phyloP scores from a whole-genome alignment of 2,113 vertebrate genomes.

The Nymphicus hollandicus region DNA sequence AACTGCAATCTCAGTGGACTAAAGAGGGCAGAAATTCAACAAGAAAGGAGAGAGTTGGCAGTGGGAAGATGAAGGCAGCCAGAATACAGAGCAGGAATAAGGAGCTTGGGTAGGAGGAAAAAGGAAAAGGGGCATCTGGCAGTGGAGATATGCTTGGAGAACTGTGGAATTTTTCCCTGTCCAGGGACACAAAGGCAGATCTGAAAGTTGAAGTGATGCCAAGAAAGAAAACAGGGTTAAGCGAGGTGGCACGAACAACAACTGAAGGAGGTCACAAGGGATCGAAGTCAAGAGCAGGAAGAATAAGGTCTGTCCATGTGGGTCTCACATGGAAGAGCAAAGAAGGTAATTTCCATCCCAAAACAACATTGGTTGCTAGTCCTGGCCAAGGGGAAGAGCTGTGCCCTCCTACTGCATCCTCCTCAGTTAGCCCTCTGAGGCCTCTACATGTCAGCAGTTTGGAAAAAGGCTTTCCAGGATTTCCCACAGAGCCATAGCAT shows the following conservation, averaged over 20 bases:
- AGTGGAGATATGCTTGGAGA: constrained; percentile 17
- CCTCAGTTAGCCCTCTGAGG: background rate
- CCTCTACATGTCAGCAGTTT: background rate
- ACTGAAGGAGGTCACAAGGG: background rate
- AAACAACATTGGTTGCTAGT: rapidly evolving
- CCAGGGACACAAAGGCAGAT: background rate
- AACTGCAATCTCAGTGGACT: constrained; percentile 44
- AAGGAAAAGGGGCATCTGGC: background rate
- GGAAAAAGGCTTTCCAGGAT: background rate
- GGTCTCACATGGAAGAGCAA: background rate
- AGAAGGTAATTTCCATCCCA: background rate
- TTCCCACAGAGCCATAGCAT: background rate
- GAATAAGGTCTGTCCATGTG: background rate
- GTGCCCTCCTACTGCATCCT: background rate
- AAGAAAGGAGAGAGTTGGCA: constrained; percentile 40
- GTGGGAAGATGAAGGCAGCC: background rate
- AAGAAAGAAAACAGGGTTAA: constrained; percentile 10
- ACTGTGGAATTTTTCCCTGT: background rate
- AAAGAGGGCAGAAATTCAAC: constrained; percentile 26
- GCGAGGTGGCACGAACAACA: background rate
- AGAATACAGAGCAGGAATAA: constrained; percentile 28
- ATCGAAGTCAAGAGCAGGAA: background rate
- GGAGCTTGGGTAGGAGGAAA: constrained; percentile 26
- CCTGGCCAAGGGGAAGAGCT: background rate
- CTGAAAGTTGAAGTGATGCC: background rate